Percentiles rank a stretch among this genome's conserved stretches.
phyloP scores from a whole-genome alignment of 37 sponge, comb jelly and placozoan species.

The Mnemiopsis leidyi region DNA sequence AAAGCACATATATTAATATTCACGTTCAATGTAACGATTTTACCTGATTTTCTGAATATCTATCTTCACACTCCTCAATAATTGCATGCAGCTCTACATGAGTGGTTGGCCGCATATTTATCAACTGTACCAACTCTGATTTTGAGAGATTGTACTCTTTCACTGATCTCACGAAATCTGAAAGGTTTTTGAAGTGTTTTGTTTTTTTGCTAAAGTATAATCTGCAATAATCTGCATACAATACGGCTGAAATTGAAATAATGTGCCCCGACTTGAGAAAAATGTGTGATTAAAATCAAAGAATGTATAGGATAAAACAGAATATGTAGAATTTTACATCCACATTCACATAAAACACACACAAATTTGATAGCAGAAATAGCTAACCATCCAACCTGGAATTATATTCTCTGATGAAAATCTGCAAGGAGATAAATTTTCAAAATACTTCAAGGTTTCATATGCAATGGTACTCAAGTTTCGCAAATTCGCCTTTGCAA shows the following conservation, averaged over 20 bases:
- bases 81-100: conserved; percentile 56
- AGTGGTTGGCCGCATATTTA: conserved; percentile 15
- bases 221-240: no score
- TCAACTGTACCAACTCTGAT: conserved; percentile 46
- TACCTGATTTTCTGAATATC: conserved; percentile 59
- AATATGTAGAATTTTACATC: no score
- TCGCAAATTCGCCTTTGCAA: neutral
- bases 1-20: no score
- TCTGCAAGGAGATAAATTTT: conserved; percentile 45
- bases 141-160: conserved; percentile 47
- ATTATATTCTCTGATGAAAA: conserved; percentile 25
- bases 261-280: no score
- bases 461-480: conserved; percentile 48
- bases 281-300: no score
- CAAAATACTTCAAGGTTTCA: conserved; percentile 53
- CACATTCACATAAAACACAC: no score
- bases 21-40: no score
- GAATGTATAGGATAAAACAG: no score
- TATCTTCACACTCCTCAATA: conserved; percentile 57
- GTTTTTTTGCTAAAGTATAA: no score
- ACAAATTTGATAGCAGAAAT: neutral
- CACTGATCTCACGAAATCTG: conserved; percentile 43
- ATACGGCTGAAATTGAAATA: no score
- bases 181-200: neutral
- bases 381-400: conserved; percentile 18